Conservation (phyloP, 2,888 invertebrate species). For the Ditylenchus weischeri region DNA sequence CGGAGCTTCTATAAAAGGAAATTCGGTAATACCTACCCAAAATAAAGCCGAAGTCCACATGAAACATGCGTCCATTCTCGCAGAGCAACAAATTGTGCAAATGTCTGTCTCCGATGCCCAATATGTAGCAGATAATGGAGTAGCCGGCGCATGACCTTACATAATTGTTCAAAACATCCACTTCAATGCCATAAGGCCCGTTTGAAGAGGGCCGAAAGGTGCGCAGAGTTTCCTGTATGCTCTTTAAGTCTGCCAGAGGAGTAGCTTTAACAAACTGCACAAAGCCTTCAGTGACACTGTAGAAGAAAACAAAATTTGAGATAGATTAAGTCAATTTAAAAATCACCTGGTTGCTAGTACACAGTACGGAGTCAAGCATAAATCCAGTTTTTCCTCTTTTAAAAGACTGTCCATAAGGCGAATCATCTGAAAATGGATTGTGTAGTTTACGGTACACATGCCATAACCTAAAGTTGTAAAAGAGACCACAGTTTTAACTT, state of each 20-base stretch:
- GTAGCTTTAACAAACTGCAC: constrained; percentile 80
- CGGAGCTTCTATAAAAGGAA: no score
- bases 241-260: constrained; percentile 36
- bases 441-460: no score
- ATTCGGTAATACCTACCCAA: constrained; percentile 68
- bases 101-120: constrained; percentile 78
- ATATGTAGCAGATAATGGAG: constrained; percentile 92
- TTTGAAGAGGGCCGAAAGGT: constrained; percentile 32
- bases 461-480: constrained; percentile 72
- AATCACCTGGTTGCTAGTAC: constrained; percentile 78
- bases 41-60: constrained; percentile 96
- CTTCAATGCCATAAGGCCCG: constrained; percentile 66
- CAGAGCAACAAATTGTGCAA: constrained; percentile 92
- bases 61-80: constrained; percentile 71
- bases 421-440: constrained; percentile 78
- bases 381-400: constrained; percentile 87
- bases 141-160: constrained; percentile 77
- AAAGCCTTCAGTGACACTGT: constrained; percentile 84
- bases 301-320: no score
- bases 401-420: constrained; percentile 91
- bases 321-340: no score
- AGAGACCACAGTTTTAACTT: constrained; percentile 72
- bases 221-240: constrained; percentile 33
- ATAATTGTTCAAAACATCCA: constrained; percentile 96
- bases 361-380: constrained; percentile 89